Evolutionary conservation across 2,113 vertebrate genomes (phyloP).

Genomic region (Sialia sialis): DNA sequence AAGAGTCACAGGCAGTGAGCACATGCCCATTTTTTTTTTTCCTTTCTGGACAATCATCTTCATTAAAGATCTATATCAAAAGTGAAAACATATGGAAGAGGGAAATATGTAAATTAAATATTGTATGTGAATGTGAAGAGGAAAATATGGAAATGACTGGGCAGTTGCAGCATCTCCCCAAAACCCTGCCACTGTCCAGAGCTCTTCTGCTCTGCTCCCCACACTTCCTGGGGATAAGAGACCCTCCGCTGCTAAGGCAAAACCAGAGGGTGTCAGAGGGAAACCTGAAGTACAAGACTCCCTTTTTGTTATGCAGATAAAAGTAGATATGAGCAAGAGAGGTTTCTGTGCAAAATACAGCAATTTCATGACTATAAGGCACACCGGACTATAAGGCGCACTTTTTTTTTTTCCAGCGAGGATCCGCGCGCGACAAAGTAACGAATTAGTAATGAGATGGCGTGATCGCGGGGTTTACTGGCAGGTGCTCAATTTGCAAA

Average conservation of each 20-base stretch:
- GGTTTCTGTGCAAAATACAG: neutral
- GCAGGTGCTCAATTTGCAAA: no score
- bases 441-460: no score
- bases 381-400: no score
- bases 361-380: no score
- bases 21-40: neutral
- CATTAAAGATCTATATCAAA: neutral
- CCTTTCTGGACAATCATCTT: neutral
- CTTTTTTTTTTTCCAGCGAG: no score
- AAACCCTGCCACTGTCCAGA: rapidly evolving
- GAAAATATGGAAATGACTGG: neutral
- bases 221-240: neutral
- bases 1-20: neutral
- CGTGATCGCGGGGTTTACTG: no score
- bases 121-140: neutral
- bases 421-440: no score
- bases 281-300: neutral
- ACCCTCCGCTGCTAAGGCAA: neutral
- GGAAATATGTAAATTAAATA: neutral
- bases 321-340: neutral
- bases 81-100: neutral
- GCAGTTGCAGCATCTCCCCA: neutral
- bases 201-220: neutral
- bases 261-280: neutral
- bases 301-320: neutral